Base-by-base conservation (phyloP, 2,888 invertebrate species). In the Nemapogon koenigi region DNA sequence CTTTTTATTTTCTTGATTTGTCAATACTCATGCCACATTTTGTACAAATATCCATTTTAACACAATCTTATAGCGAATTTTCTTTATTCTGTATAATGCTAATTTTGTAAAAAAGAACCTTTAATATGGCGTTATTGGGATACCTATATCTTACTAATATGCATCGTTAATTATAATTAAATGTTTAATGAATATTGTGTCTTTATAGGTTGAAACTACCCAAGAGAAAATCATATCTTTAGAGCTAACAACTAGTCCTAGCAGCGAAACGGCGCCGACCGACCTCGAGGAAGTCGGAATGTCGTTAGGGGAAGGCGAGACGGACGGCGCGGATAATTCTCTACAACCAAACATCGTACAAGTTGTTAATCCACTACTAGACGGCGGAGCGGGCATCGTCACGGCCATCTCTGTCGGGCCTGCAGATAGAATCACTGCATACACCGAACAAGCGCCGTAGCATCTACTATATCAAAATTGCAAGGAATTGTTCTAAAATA, bases 141-240 rank as follows among this genome's bases (percentile, higher is more conserved):
- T n/a, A n/a, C n/a, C n/a, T n/a, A n/a, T n/a, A n/a, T n/a, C n/a
- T n/a, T n/a, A n/a, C n/a, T n/a, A n/a, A n/a, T n/a, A n/a, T n/a
- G n/a, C n/a, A n/a, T 22, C 38, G 37, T 37, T 17, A 19, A 28
- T 30, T 41, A 18, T 26, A 38, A 30, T 35, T 43, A 22, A 37
- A 41, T 39, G 18, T 26, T 15, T 16, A 31, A 26, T 43, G 53
- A 41, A 39, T 39, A 40, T 43, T 48, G 11, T 13, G 35, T 43
- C 40, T 44, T 40, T 22, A 38, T 66, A 90, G 93, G 92, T 93
- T 66, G 93, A 94, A 83, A 93, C 93, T 44, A 88, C 92, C 46
- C 89, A 90, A 72, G 92, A 93, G 75, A 93, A 92, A 79, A 93
- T 94, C 52, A 91, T 94, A 71, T 92, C 93, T 41, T 73, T 94